phyloP scores from a whole-genome alignment of 1,140 invertebrate genomes.

The Zaprionus kolodkinae region DNA sequence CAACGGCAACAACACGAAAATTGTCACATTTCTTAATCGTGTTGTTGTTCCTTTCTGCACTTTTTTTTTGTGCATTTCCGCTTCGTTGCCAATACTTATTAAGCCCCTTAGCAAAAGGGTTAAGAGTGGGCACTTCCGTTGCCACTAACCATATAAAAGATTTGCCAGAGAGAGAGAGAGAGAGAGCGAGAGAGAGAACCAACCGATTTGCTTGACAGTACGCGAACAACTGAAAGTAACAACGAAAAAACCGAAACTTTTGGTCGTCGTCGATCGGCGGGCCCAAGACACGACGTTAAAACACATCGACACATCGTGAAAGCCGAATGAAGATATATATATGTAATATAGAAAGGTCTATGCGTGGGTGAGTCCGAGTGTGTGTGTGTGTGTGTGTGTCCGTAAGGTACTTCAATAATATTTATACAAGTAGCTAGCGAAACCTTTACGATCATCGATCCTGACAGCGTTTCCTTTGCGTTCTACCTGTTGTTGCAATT shows the following conservation, averaged over 20 bases:
- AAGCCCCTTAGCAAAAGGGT: slow-evolving; percentile 20
- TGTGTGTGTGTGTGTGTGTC: slow-evolving; percentile 13
- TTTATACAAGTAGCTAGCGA: slow-evolving; percentile 45
- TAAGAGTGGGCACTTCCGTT: slow-evolving; percentile 54
- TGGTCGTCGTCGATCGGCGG: neutral
- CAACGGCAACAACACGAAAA: slow-evolving; percentile 21
- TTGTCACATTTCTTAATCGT: slow-evolving; percentile 21
- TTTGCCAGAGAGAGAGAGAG: slow-evolving; percentile 4
- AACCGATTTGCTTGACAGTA: slow-evolving; percentile 79
- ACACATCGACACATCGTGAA: slow-evolving; percentile 36
- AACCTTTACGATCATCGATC: slow-evolving; percentile 49
- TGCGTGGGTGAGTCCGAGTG: neutral
- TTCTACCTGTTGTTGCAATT: slow-evolving; percentile 66
- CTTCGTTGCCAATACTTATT: slow-evolving; percentile 70
- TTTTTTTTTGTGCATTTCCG: slow-evolving; percentile 65
- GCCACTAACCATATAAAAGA: slow-evolving; percentile 60
- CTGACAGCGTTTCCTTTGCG: slow-evolving; percentile 43
- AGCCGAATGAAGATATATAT: slow-evolving; percentile 18
- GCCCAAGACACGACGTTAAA: neutral
- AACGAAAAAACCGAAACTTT: slow-evolving; percentile 14
- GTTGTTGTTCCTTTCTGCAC: slow-evolving; percentile 31
- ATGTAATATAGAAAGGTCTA: neutral
- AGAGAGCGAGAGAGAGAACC: slow-evolving; percentile 26
- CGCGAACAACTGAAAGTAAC: slow-evolving; percentile 78
- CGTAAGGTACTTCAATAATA: slow-evolving; percentile 38